These are phyloP conservation scores for Gobiocypris rarus DNA, from an alignment of 2,113 vertebrate species.

Conservation along the genomic window DNA sequence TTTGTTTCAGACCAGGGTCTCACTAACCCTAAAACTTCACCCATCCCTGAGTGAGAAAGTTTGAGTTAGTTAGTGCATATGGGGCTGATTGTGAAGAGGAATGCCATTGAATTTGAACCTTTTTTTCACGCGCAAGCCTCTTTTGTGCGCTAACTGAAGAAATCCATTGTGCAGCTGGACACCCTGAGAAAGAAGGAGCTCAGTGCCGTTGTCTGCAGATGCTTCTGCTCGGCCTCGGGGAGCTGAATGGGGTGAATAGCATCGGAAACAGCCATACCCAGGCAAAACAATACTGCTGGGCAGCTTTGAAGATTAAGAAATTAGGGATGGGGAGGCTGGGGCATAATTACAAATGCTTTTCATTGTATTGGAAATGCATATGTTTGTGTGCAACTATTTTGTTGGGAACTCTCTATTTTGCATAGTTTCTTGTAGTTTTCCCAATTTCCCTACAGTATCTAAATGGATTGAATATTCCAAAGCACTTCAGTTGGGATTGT, in stretches of 20 bases:
- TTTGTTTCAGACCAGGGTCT: slow-evolving; percentile 51
- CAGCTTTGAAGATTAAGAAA: slow-evolving; percentile 74
- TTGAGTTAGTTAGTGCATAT: slow-evolving; percentile 61
- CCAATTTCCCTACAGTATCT: slow-evolving; percentile 2
- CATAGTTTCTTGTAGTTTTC: slow-evolving; percentile 29
- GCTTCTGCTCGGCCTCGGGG: slow-evolving; percentile 67
- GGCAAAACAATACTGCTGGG: slow-evolving; percentile 69
- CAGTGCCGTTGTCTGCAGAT: slow-evolving; percentile 72
- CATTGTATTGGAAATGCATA: slow-evolving; percentile 73
- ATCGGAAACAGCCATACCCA: slow-evolving; percentile 72
- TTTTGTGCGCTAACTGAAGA: slow-evolving; percentile 75
- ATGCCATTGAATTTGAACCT: slow-evolving; percentile 78
- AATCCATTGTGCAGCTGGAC: slow-evolving; percentile 77
- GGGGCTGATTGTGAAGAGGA: slow-evolving; percentile 72
- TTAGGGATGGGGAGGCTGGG: slow-evolving; percentile 48
- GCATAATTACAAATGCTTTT: slow-evolving; percentile 70
- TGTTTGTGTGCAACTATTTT: slow-evolving; percentile 66
- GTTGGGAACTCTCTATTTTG: not conserved
- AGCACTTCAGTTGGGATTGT: slow-evolving; percentile 30
- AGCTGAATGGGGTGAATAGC: slow-evolving; percentile 71
- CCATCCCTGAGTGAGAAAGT: slow-evolving; percentile 30
- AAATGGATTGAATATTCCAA: not conserved
- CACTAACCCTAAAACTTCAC: slow-evolving; percentile 59
- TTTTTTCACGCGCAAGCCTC: slow-evolving; percentile 62
- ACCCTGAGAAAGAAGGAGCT: slow-evolving; percentile 76